phyloP scores from a whole-genome alignment of 2,113 vertebrate genomes.

The Hydrochoerus hydrochaeris region DNA sequence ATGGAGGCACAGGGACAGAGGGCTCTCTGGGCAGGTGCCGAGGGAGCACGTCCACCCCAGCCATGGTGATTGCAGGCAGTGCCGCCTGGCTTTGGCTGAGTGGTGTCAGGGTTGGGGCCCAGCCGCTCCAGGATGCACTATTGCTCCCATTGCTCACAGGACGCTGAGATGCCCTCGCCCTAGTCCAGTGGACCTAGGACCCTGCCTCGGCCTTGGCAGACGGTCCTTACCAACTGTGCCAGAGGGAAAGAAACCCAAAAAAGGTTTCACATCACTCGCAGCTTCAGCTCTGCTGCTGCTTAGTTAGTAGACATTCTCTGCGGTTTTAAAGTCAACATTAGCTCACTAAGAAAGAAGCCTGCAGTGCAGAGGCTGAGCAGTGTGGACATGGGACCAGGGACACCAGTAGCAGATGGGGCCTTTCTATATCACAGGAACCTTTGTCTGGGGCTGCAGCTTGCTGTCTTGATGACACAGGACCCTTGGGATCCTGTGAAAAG shows the following conservation, averaged over 20 bases:
- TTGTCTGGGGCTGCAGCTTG: not conserved
- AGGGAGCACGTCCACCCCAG: no score
- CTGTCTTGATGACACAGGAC: not conserved
- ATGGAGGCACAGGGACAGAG: not conserved
- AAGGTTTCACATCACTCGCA: not conserved
- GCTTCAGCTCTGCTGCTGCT: not conserved
- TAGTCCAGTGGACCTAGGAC: not conserved
- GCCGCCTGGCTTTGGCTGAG: not conserved
- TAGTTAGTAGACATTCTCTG: not conserved
- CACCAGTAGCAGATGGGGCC: not conserved
- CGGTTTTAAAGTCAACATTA: not conserved
- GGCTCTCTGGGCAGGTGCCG: not conserved
- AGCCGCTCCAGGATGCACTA: not conserved
- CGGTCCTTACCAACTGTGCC: no score
- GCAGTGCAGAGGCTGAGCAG: not conserved
- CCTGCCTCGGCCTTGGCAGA: not conserved
- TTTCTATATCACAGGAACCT: not conserved
- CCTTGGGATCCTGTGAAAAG: not conserved
- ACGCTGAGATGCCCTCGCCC: not conserved
- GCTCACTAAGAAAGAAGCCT: not conserved
- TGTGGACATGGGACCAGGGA: not conserved
- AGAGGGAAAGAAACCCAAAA: not conserved
- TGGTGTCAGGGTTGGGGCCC: not conserved
- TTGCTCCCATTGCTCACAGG: not conserved
- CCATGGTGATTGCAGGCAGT: not conserved